Evolutionary conservation across 2,888 invertebrate genomes (phyloP), one percentile per base, ranked within the genome.

Genomic region (Julus scandinavius): DNA sequence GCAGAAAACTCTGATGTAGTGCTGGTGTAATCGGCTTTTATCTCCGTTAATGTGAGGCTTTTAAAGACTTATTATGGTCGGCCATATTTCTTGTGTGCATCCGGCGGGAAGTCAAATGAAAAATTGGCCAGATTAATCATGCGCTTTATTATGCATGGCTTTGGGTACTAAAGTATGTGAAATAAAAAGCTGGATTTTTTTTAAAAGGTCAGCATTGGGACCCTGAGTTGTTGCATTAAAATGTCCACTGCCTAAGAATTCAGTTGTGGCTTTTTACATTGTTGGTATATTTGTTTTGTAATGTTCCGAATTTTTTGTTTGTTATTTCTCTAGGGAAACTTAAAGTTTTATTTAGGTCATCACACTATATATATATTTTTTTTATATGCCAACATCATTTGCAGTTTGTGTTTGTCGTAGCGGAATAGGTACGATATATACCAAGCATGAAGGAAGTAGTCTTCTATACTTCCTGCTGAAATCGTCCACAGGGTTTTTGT

Each of bases 21-120:
- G 72, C 72, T 72, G 29, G 72, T 72, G 72, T 72, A 72, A 72
- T 72, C 72, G 20, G 72, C 29, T 72, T 72, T 72, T 72, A 72
- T 72, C 72, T 72, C n/a, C 72, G 72, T 72, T 72, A 72, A 72
- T 72, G 72, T n/a, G 29, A 29, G 72, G 72, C 72, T 72, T 72
- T 72, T 72, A 72, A 72, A 72, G 72, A 29, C 72, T 72, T 72
- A 72, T 72, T 72, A 72, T 72, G 72, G 72, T 72, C 72, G 72
- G 72, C 72, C 72, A 72, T 72, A 72, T 72, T 72, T 72, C 72
- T 72, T 72, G 2, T 29, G 72, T 72, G 29, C 72, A 72, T 29
- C 72, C n/a, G 72, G 72, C 72, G n/a, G 29, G 72, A 72, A 29
- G 29, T 72, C 29, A 13, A 11, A 72, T 29, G 29, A 72, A 72